Evolutionary conservation across 2,888 invertebrate species (phyloP).

Genomic region (Mythimna impura): DNA sequence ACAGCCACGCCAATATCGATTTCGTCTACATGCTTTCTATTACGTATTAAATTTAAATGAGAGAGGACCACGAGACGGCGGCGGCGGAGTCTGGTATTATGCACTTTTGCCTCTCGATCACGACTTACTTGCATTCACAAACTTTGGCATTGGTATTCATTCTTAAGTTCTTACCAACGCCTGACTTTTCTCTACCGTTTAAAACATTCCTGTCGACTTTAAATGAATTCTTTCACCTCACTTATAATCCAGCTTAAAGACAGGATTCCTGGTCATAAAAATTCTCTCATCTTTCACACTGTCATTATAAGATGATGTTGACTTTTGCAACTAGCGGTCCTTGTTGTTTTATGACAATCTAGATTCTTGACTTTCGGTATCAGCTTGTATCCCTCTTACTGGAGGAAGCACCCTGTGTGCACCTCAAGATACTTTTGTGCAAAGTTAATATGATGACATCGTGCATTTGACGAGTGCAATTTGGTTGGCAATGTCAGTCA

Average conservation of each 20-base stretch:
- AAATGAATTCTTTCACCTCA: slow-evolving; percentile 41
- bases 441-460: slow-evolving; percentile 18
- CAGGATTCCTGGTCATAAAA: slow-evolving; percentile 34
- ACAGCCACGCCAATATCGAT: slow-evolving; percentile 52
- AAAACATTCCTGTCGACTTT: slow-evolving; percentile 49
- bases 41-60: slow-evolving; percentile 59
- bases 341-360: slow-evolving; percentile 15
- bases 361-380: slow-evolving; percentile 33
- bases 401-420: neutral
- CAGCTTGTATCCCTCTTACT: slow-evolving; percentile 7
- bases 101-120: slow-evolving; percentile 46
- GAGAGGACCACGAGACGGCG: slow-evolving; percentile 34
- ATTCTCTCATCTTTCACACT: slow-evolving; percentile 13
- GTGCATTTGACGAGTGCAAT: slow-evolving; percentile 29
- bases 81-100: slow-evolving; percentile 34
- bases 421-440: neutral
- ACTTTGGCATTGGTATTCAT: slow-evolving; percentile 42
- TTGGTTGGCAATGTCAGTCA: slow-evolving; percentile 32
- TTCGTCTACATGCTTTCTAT: slow-evolving; percentile 55
- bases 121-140: slow-evolving; percentile 54
- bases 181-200: slow-evolving; percentile 49
- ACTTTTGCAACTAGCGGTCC: slow-evolving; percentile 15
- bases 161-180: slow-evolving; percentile 14
- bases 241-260: slow-evolving; percentile 25
- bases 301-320: slow-evolving; percentile 20